Evolutionary conservation across 1,140 invertebrate species (phyloP), one percentile per base, ranked within the genome.

Genomic region (Aphelenchoides avenae): DNA sequence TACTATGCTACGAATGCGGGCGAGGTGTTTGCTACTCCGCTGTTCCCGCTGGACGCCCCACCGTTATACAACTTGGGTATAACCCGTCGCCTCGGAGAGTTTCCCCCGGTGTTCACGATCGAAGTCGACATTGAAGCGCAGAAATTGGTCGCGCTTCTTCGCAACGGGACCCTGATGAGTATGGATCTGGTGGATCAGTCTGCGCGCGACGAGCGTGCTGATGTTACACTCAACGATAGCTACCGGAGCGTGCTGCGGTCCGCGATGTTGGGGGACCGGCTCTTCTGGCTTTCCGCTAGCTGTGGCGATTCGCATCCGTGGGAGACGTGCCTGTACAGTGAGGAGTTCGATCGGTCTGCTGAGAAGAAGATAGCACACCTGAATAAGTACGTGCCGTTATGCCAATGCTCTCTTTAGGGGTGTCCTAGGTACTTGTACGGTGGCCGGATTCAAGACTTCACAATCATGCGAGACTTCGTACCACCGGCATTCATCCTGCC

Each of bases 251-350:
- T 68, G 3, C 36, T 54, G 4, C 63, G 55, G 5, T 56, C 60
- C 5, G 18, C 49, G n/a, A 41, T 52, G 7, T 41, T 37, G 36
- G 42, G 62, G 7, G 55, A 59, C 33, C 50, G 66, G 1, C 36
- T 73, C n/a, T 70, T 74, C 30, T 70, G 67, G 67, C 57, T 61
- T 11, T 71, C 67, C 11, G 57, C 30, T 3, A 36, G 43, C 3
- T 70, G 67, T 52, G 67, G 70, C 3, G 70, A 69, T 26, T 46
- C 61, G 15, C 65, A 66, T 33, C 66, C 58, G 5, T 66, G 63
- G 64, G 37, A 52, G 6, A 49, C 24, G 4, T 66, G 64, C 36
- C 39, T 66, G 3, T 37, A 22, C 41, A 56, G 61, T 37, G 61
- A 64, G 22, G 61, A 64, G 22, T 61, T 61, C 30, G 61, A 64